These are phyloP conservation scores for Galago senegalensis DNA, from an alignment of 2,797 vertebrate genomes.

Conservation along the genomic window DNA sequence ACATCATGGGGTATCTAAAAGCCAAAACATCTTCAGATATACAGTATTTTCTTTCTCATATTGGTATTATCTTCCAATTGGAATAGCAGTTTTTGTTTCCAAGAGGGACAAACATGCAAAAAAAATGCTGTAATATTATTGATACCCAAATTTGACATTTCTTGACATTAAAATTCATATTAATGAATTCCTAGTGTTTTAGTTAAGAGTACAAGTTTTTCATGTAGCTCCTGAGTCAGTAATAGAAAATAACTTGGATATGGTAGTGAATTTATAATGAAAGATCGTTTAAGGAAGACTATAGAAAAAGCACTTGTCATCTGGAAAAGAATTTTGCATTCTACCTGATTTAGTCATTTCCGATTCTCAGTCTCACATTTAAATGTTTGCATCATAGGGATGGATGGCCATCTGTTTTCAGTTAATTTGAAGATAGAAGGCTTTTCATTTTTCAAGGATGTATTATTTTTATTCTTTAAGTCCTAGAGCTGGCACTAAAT, in stretches of 20 bases:
- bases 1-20: background rate
- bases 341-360: background rate
- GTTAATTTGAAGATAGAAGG: slow-evolving; percentile 36
- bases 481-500: background rate
- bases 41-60: slow-evolving; percentile 7
- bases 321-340: background rate
- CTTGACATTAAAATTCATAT: slow-evolving; percentile 53
- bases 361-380: background rate
- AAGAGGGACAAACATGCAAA: slow-evolving; percentile 5
- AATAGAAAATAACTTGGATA: background rate
- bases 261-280: slow-evolving; percentile 14
- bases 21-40: background rate
- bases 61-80: background rate
- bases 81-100: slow-evolving; percentile 25
- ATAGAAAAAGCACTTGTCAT: background rate
- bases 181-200: slow-evolving; percentile 33
- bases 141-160: slow-evolving; percentile 45
- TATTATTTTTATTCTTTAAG: background rate
- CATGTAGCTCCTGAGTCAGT: background rate
- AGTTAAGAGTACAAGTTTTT: background rate
- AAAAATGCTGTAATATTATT: background rate
- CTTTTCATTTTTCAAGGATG: background rate
- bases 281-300: slow-evolving; percentile 26
- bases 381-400: background rate
- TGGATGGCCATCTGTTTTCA: background rate